A percentile compares a stretch with the other conserved stretches of the same genome.
Evolutionary conservation across 2,113 vertebrate genomes (phyloP).

Genomic region (Myrmecophaga tridactyla): DNA sequence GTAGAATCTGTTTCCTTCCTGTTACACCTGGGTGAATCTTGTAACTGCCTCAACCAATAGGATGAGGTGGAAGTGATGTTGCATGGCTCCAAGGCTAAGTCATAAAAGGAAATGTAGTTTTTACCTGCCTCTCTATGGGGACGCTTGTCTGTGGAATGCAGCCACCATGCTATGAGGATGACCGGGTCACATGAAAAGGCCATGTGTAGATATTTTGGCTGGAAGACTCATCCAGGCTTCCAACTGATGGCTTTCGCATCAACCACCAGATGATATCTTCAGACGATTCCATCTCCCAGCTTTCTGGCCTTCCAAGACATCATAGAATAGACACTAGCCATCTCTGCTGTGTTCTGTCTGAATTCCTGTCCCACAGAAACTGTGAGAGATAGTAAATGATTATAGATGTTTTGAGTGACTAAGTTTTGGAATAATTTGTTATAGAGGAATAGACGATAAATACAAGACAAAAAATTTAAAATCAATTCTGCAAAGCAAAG

Average conservation of each 20-base stretch:
- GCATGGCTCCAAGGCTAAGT: neutral
- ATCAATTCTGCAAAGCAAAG: conserved; percentile 7
- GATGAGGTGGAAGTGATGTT: neutral
- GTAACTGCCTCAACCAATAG: neutral
- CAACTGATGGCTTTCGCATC: neutral
- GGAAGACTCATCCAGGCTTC: neutral
- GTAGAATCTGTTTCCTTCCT: neutral
- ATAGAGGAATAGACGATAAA: neutral
- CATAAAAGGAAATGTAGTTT: neutral
- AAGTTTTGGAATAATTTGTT: too few relatives aligned
- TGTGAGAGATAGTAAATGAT: too few relatives aligned
- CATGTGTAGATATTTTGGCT: neutral
- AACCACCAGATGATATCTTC: neutral
- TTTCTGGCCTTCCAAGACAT: neutral
- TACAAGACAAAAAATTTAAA: neutral
- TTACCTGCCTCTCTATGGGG: neutral
- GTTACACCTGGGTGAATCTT: neutral
- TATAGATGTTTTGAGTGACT: too few relatives aligned
- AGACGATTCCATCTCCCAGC: neutral
- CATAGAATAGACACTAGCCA: neutral
- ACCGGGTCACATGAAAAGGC: neutral
- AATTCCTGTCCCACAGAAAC: too few relatives aligned
- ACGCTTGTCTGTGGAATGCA: neutral
- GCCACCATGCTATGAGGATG: neutral
- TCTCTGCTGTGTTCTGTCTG: neutral